Evolutionary conservation across 2,113 vertebrate species (phyloP).

Genomic region (Nipponia nippon): DNA sequence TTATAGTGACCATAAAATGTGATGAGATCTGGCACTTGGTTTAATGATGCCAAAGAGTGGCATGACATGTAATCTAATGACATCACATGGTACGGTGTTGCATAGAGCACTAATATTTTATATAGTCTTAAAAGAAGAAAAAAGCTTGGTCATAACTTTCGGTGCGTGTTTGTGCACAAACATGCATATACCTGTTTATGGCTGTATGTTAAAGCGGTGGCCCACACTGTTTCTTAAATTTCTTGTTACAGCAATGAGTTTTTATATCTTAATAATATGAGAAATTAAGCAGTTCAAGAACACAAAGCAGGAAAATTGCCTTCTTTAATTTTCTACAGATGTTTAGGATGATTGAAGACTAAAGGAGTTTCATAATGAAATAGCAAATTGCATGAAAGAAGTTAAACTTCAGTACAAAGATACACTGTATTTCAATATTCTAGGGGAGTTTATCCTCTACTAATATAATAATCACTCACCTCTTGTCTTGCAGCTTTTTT

Average conservation of each 20-base stretch:
- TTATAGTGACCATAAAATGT: not conserved
- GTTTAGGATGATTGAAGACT: not conserved
- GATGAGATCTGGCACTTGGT: not conserved
- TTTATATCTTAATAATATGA: not conserved
- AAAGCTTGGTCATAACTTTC: not conserved
- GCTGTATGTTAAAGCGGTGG: not conserved
- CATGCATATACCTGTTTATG: not conserved
- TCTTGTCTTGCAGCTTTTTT: slow-evolving; percentile 7
- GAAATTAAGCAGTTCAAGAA: not conserved
- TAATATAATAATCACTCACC: not conserved
- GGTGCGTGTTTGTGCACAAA: not conserved
- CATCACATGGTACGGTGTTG: not conserved
- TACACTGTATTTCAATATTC: not conserved
- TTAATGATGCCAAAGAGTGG: not conserved
- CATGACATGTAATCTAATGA: not conserved
- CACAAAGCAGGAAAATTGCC: not conserved
- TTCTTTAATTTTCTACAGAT: not conserved
- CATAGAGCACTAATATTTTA: not conserved
- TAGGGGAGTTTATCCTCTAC: not conserved
- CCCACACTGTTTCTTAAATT: not conserved
- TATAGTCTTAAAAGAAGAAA: not conserved
- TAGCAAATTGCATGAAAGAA: not conserved
- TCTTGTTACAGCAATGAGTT: not conserved
- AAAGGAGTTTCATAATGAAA: not conserved
- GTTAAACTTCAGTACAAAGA: not conserved